These are phyloP conservation scores for Schizothorax lantsangensis DNA, from an alignment of 2,797 vertebrate genomes.

Conservation along the genomic window DNA sequence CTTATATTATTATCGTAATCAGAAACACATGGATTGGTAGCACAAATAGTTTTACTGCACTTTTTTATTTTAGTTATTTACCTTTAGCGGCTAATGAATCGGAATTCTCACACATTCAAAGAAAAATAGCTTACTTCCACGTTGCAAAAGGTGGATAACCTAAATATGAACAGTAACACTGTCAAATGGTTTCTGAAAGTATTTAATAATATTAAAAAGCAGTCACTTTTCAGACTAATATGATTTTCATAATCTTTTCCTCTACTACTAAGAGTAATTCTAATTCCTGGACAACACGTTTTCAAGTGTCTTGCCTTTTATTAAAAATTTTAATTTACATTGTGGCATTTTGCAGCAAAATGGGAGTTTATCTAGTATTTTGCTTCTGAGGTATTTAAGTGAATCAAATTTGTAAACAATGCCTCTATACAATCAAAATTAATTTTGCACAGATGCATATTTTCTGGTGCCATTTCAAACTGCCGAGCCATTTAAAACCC, in stretches of 20 bases:
- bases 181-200: background rate
- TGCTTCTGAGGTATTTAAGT: background rate
- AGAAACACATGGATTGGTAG: too few relatives aligned
- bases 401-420: background rate
- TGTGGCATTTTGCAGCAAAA: background rate
- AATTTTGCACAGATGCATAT: slow-evolving; percentile 11
- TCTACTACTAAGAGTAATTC: background rate
- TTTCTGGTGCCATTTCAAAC: slow-evolving; percentile 26
- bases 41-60: too few relatives aligned
- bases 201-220: too few relatives aligned
- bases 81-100: too few relatives aligned
- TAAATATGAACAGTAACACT: too few relatives aligned
- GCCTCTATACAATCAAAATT: background rate
- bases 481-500: slow-evolving; percentile 23
- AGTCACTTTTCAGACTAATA: too few relatives aligned
- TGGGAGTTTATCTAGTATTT: too few relatives aligned
- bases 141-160: too few relatives aligned
- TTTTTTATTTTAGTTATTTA: background rate
- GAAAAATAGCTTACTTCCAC: too few relatives aligned
- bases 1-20: too few relatives aligned
- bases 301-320: background rate
- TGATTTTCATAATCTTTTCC: background rate
- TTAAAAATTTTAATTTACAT: background rate
- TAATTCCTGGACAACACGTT: background rate
- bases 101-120: too few relatives aligned